phyloP scores from a whole-genome alignment of 2,797 vertebrate genomes.

The Hylomyscus alleni region DNA sequence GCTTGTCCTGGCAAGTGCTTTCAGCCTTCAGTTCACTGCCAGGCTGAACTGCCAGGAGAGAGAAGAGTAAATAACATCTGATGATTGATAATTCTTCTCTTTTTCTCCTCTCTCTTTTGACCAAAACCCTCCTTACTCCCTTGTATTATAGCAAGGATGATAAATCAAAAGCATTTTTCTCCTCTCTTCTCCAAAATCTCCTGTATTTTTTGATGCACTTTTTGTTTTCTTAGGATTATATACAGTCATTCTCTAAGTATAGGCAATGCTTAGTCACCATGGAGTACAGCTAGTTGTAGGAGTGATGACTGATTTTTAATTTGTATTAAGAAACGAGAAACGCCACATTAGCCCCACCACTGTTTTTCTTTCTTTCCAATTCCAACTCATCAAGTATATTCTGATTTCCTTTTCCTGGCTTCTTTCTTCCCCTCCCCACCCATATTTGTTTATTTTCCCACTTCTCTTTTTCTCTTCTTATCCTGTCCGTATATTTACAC shows the following conservation, averaged over 20 bases:
- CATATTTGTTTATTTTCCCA: background rate
- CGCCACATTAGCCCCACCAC: background rate
- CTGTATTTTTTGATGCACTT: background rate
- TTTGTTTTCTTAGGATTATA: background rate
- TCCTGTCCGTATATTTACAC: background rate
- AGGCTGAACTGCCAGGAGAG: constrained; percentile 44
- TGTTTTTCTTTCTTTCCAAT: constrained; percentile 50
- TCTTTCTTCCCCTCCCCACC: background rate
- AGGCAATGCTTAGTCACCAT: background rate
- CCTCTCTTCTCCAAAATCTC: background rate
- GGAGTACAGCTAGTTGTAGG: background rate
- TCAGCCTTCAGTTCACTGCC: constrained; percentile 36
- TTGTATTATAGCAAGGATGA: constrained; percentile 11
- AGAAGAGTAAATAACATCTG: constrained; percentile 45
- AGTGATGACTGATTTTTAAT: background rate
- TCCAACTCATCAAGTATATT: background rate
- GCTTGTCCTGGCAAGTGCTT: constrained; percentile 39
- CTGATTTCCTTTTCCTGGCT: background rate
- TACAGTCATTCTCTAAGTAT: background rate
- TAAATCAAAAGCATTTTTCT: constrained; percentile 19
- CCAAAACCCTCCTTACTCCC: constrained; percentile 71
- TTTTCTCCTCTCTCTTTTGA: constrained; percentile 42
- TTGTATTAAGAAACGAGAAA: constrained; percentile 43
- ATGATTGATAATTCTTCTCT: constrained; percentile 55
- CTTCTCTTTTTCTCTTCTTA: background rate